Evolutionary conservation across 2,797 vertebrate genomes (phyloP).

Genomic region (Lithobates pipiens): DNA sequence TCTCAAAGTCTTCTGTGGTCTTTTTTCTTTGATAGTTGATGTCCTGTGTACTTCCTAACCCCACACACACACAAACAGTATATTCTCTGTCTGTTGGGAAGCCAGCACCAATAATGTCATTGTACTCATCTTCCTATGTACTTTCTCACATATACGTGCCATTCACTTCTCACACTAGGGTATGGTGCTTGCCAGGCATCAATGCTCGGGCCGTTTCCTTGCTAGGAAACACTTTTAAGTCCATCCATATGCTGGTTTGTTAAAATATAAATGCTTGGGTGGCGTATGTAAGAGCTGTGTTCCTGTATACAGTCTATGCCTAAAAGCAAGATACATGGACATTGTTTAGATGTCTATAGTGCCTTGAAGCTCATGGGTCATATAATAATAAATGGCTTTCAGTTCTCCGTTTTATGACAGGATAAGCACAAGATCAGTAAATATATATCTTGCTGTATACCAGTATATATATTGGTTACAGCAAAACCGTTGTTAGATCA

Average conservation of each 20-base stretch:
- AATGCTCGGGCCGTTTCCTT: constrained; percentile 27
- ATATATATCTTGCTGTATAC: too few relatives aligned
- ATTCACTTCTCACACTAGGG: constrained; percentile 25
- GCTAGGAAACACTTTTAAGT: not conserved
- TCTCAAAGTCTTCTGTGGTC: constrained; percentile 45
- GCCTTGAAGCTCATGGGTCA: not conserved
- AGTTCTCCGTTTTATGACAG: not conserved
- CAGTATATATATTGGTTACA: not conserved
- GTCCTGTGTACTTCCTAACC: constrained; percentile 57
- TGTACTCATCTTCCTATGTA: constrained; percentile 27
- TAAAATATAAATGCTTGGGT: not conserved
- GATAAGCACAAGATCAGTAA: not conserved
- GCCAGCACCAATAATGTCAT: constrained; percentile 27
- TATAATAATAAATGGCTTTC: not conserved
- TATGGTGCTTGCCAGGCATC: not conserved
- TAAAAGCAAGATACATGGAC: not conserved
- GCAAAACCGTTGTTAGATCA: not conserved
- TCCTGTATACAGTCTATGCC: not conserved
- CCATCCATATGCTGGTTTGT: not conserved
- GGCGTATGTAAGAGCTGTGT: not conserved
- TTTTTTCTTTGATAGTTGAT: constrained; percentile 53
- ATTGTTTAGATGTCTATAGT: not conserved
- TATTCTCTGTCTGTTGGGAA: constrained; percentile 36
- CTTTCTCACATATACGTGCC: constrained; percentile 41
- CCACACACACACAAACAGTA: constrained; percentile 33